These are phyloP conservation scores for Agrotis segetum DNA, from an alignment of 2,888 invertebrate genomes.

Conservation along the genomic window DNA sequence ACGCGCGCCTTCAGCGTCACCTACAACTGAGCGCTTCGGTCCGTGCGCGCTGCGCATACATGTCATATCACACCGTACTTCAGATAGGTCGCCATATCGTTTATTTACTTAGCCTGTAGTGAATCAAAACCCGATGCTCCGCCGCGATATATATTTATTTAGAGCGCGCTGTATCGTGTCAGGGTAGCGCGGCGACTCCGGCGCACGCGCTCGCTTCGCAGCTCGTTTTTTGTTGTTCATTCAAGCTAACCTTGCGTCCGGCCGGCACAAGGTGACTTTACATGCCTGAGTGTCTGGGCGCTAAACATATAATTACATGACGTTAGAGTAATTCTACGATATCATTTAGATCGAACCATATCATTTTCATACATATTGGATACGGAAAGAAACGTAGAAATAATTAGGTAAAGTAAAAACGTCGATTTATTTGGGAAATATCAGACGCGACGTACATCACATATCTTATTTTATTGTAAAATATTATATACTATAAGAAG, in stretches of 20 bases:
- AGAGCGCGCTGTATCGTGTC: constrained; percentile 43
- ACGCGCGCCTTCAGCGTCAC: constrained; percentile 43
- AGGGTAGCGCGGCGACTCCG: constrained; percentile 66
- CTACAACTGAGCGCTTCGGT: constrained; percentile 44
- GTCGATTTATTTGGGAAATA: constrained; percentile 64
- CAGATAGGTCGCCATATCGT: constrained; percentile 67
- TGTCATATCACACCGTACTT: constrained; percentile 80
- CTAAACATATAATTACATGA: constrained; percentile 88
- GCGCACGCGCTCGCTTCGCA: constrained; percentile 80
- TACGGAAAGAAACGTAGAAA: constrained; percentile 73
- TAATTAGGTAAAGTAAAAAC: constrained; percentile 73
- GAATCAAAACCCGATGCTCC: constrained; percentile 46
- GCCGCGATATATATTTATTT: constrained; percentile 42
- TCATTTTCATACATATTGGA: constrained; percentile 83
- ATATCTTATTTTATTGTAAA: constrained; percentile 76
- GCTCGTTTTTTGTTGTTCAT: constrained; percentile 87
- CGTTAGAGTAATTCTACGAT: constrained; percentile 84
- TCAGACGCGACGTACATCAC: constrained; percentile 60
- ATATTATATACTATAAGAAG: constrained; percentile 70
- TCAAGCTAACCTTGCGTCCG: constrained; percentile 87
- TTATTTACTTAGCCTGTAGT: constrained; percentile 68
- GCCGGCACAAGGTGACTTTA: constrained; percentile 89
- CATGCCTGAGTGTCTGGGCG: constrained; percentile 88
- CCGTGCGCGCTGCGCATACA: constrained; percentile 67
- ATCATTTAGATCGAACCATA: constrained; percentile 86